These are phyloP conservation scores for Eupithecia vulgata DNA, from an alignment of 2,888 invertebrate species.

Conservation along the genomic window DNA sequence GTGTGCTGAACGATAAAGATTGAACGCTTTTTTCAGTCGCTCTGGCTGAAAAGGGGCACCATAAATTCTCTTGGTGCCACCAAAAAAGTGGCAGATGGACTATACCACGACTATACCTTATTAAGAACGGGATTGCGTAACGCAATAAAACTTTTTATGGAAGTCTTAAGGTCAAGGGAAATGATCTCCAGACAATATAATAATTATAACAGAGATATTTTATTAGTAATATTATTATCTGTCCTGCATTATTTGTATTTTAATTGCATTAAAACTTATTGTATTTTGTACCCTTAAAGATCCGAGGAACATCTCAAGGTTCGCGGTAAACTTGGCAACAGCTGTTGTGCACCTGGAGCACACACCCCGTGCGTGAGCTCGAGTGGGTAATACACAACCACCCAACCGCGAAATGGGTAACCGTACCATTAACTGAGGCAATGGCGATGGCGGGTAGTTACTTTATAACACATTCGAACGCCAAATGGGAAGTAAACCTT, in stretches of 20 bases:
- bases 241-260: no score
- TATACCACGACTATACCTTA: no score
- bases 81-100: not conserved
- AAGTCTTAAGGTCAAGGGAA: not conserved
- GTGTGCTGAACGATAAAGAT: not conserved
- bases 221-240: no score
- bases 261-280: no score
- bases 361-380: not conserved
- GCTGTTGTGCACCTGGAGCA: not conserved
- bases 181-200: no score
- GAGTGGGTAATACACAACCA: constrained; percentile 54
- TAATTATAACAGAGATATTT: no score
- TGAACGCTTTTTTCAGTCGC: not conserved
- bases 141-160: not conserved
- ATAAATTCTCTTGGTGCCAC: not conserved
- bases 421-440: constrained; percentile 58
- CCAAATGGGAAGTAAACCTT: constrained; percentile 50
- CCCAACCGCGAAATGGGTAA: constrained; percentile 67
- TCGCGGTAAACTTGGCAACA: not conserved
- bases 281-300: not conserved
- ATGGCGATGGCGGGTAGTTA: constrained; percentile 29
- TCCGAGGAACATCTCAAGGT: not conserved
- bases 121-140: not conserved
- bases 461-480: constrained; percentile 50
- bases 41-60: not conserved